Conservation (phyloP, 2,113 vertebrate species). For the Rattus rattus region DNA sequence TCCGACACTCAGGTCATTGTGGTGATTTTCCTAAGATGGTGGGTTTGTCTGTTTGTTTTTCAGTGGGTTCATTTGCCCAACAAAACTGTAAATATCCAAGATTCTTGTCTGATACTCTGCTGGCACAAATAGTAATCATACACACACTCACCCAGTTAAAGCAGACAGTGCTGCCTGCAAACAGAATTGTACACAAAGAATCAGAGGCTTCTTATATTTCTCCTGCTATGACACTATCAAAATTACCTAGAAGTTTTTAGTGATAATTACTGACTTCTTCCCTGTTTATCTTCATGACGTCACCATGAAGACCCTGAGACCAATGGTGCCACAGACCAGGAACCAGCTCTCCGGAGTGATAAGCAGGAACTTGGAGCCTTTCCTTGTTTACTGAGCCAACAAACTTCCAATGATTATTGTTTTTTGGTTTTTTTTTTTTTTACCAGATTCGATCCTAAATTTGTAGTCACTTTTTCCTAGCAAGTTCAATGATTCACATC, state of each 20-base stretch:
- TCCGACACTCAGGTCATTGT: slow-evolving; percentile 6
- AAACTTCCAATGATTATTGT: neutral
- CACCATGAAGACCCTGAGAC: neutral
- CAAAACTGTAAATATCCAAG: slow-evolving; percentile 37
- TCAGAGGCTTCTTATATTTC: slow-evolving; percentile 42
- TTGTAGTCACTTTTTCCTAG: neutral
- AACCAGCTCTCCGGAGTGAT: neutral
- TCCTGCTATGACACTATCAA: neutral
- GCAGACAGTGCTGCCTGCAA: neutral
- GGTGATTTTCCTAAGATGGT: slow-evolving; percentile 13
- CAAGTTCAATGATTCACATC: slow-evolving; percentile 35
- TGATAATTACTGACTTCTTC: slow-evolving; percentile 1
- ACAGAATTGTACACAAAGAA: neutral
- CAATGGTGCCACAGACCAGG: neutral
- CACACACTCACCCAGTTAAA: neutral
- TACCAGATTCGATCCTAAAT: slow-evolving; percentile 35
- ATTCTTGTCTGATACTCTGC: slow-evolving; percentile 20
- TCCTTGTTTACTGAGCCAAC: slow-evolving; percentile 30
- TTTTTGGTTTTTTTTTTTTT: neutral
- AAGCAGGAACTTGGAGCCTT: slow-evolving; percentile 26
- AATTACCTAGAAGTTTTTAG: slow-evolving; percentile 49
- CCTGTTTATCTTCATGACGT: neutral
- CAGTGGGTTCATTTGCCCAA: neutral
- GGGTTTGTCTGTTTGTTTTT: neutral
- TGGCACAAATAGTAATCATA: slow-evolving; percentile 8